These are phyloP conservation scores for Chaetura pelagica DNA, from an alignment of 2,113 vertebrate genomes.

Conservation along the genomic window DNA sequence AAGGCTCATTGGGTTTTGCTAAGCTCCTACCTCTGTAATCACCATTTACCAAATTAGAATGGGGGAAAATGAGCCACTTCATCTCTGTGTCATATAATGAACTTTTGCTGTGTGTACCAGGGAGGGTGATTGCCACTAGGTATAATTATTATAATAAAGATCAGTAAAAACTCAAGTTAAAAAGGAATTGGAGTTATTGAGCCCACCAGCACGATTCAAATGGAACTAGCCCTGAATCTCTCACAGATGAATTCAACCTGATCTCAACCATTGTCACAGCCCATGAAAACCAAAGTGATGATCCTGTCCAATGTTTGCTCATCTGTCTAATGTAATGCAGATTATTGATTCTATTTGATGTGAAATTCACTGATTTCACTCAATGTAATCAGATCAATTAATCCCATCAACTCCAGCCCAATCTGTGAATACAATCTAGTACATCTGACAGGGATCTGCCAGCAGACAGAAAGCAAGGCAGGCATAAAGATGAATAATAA, in stretches of 20 bases:
- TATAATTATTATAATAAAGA: slow-evolving; percentile 68
- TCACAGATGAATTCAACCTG: neutral
- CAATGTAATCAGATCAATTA: slow-evolving; percentile 58
- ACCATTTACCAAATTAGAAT: slow-evolving; percentile 67
- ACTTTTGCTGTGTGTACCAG: slow-evolving; percentile 51
- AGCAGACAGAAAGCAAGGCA: neutral
- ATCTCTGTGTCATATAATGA: slow-evolving; percentile 64
- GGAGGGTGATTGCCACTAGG: slow-evolving; percentile 46
- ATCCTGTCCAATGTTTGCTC: slow-evolving; percentile 14
- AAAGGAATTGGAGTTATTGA: slow-evolving; percentile 35
- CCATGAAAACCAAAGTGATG: slow-evolving; percentile 14
- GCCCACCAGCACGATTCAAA: neutral
- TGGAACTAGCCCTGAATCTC: neutral
- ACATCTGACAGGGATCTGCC: slow-evolving; percentile 13
- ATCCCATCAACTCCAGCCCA: slow-evolving; percentile 22
- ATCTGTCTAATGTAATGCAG: slow-evolving; percentile 40
- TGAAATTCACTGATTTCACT: slow-evolving; percentile 56
- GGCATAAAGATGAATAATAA: slow-evolving; percentile 18
- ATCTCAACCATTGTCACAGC: neutral
- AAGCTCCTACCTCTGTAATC: slow-evolving; percentile 66
- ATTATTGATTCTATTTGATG: slow-evolving; percentile 42
- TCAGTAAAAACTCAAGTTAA: slow-evolving; percentile 46
- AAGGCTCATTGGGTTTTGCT: slow-evolving; percentile 60
- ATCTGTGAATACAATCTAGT: neutral
- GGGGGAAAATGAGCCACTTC: slow-evolving; percentile 64